phyloP scores from a whole-genome alignment of 2,888 invertebrate species.

The Himalopsyche japonica region DNA sequence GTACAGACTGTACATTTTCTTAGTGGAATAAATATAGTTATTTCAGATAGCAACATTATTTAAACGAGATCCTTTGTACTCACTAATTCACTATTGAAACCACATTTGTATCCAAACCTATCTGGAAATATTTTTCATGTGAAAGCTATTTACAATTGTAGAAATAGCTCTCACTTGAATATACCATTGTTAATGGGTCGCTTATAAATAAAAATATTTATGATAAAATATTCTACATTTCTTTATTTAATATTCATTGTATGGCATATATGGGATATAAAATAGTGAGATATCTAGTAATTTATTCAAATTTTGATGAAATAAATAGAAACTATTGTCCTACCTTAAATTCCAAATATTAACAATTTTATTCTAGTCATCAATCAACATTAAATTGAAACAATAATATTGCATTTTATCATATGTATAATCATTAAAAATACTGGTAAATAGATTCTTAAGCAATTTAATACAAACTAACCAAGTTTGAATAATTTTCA shows the following conservation, averaged over 20 bases:
- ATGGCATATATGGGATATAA: background rate
- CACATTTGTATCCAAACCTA: too few species aligned
- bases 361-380: background rate
- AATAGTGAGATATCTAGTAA: background rate
- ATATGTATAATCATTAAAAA: background rate
- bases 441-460: background rate
- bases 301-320: background rate
- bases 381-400: background rate
- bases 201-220: background rate
- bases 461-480: background rate
- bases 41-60: too few species aligned
- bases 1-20: too few species aligned
- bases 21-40: too few species aligned
- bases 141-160: too few species aligned
- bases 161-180: too few species aligned
- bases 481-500: background rate
- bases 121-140: too few species aligned
- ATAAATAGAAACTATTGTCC: background rate
- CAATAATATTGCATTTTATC: background rate
- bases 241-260: background rate
- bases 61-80: too few species aligned
- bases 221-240: background rate
- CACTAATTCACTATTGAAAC: too few species aligned
- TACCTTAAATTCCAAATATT: background rate
- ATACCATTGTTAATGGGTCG: background rate